Evolutionary conservation across 2,888 invertebrate genomes (phyloP), one percentile per base, ranked within the genome.

Genomic region (Pyrrhosoma nymphula): DNA sequence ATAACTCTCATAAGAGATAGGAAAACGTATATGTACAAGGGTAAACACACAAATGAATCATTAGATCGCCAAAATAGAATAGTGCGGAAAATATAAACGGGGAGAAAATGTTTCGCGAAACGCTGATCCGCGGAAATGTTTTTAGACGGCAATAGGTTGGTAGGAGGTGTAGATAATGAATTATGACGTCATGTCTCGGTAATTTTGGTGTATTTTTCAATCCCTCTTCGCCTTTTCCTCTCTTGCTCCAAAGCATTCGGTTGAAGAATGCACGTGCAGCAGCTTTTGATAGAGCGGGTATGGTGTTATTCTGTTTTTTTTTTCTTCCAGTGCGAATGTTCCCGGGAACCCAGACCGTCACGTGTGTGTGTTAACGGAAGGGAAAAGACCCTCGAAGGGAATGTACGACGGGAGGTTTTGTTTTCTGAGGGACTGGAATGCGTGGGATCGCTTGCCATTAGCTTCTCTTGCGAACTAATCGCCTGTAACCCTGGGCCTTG

Each of bases 371-470:
- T 56, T 47, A 10, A n/a, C n/a, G n/a, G n/a, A 60, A 60, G 16
- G 20, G 16, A 20, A 20, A 8, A 60, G 18, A 14, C 6, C 20
- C 60, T 60, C 10, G 30, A 14, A 55, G n/a, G 90, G 82, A 18
- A 35, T 12, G 35, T 6, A 16, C 14, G 30, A 16, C 16, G 8
- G 82, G 14, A 16, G 14, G 82, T 30, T 0, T 82, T 82, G 14
- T 82, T 30, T 30, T 75, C 75, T 0, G 20, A 23, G 10, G 75
- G 75, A 10, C 18, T n/a, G 75, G 91, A 30, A 10, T 63, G 39
- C 47, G 26, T 69, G 63, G 12, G 93, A 69, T 69, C 16, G 47
- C 39, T 93, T 63, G 8, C 93, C 69, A 93, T 93, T 93, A 63
- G 93, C 69, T 60, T 6, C 89, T 89, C 89, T 20, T 26, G 55